phyloP scores from a whole-genome alignment of 2,888 invertebrate genomes.

The Clanis bilineata region DNA sequence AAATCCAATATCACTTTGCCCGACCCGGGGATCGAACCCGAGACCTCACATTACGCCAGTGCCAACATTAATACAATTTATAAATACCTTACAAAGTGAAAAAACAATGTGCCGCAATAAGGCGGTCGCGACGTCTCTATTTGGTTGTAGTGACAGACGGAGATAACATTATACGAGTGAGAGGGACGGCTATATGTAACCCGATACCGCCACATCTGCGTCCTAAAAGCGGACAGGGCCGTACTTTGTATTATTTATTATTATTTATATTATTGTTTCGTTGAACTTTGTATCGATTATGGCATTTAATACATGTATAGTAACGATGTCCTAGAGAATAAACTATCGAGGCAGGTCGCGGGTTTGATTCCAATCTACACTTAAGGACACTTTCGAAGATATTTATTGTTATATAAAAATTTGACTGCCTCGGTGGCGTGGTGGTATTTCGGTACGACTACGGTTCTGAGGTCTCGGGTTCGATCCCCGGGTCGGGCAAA shows the following conservation, averaged over 20 bases:
- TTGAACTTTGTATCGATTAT: conserved; percentile 15
- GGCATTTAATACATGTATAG: background rate
- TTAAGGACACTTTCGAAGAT: no score
- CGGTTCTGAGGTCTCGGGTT: no score
- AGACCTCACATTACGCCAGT: background rate
- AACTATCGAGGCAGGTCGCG: no score
- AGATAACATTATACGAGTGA: conserved; percentile 41
- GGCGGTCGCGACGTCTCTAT: conserved; percentile 31
- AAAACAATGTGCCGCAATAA: conserved; percentile 4
- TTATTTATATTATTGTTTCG: conserved; percentile 27
- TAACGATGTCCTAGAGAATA: background rate
- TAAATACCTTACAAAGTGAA: conserved; percentile 10
- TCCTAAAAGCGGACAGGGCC: conserved; percentile 66
- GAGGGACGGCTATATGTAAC: conserved; percentile 54
- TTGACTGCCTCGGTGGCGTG: no score
- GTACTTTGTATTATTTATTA: conserved; percentile 48
- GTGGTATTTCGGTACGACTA: no score
- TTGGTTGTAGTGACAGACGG: conserved; percentile 40
- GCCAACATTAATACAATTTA: background rate
- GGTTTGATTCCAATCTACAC: no score
- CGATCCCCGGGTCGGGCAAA: no score
- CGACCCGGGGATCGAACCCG: background rate
- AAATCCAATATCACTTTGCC: background rate
- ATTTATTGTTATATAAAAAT: no score
- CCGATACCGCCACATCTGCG: conserved; percentile 73